A percentile compares a stretch with the other conserved stretches of the same genome.
Evolutionary conservation across 2,888 invertebrate species (phyloP).

Genomic region (Erebia palarica): DNA sequence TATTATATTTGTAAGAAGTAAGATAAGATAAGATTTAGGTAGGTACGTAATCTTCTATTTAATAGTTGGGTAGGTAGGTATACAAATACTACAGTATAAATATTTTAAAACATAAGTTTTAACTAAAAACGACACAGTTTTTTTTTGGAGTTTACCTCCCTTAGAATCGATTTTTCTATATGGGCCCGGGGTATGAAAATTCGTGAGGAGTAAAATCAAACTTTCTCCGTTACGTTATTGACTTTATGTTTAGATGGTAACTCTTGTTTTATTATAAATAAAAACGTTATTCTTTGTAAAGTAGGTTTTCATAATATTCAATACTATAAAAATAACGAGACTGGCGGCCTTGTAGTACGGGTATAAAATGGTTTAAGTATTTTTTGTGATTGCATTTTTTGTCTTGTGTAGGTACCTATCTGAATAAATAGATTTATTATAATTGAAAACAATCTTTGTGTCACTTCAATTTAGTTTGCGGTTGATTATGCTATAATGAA

Average conservation of each 20-base stretch:
- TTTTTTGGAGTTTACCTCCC: too few relatives aligned
- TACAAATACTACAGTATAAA: too few relatives aligned
- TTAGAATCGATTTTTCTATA: too few relatives aligned
- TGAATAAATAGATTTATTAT: neutral
- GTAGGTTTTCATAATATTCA: neutral
- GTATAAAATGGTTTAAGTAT: neutral
- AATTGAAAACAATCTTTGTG: neutral
- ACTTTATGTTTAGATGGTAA: too few relatives aligned
- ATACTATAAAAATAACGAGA: neutral
- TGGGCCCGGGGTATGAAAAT: too few relatives aligned
- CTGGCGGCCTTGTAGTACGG: neutral
- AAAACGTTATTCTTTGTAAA: neutral
- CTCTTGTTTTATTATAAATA: neutral
- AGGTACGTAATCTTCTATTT: too few relatives aligned
- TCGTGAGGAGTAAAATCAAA: too few relatives aligned
- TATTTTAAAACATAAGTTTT: too few relatives aligned
- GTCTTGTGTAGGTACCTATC: neutral
- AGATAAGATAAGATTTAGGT: too few relatives aligned
- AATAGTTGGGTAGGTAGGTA: too few relatives aligned
- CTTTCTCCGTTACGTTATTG: too few relatives aligned
- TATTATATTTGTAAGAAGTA: too few relatives aligned
- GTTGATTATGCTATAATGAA: neutral
- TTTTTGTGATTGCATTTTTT: neutral
- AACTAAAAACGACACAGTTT: neutral
- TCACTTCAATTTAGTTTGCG: constrained; percentile 1